Percentiles rank a stretch among this genome's conserved stretches.
Evolutionary conservation across 2,888 invertebrate species (phyloP).

Genomic region (Drosophila borealis): DNA sequence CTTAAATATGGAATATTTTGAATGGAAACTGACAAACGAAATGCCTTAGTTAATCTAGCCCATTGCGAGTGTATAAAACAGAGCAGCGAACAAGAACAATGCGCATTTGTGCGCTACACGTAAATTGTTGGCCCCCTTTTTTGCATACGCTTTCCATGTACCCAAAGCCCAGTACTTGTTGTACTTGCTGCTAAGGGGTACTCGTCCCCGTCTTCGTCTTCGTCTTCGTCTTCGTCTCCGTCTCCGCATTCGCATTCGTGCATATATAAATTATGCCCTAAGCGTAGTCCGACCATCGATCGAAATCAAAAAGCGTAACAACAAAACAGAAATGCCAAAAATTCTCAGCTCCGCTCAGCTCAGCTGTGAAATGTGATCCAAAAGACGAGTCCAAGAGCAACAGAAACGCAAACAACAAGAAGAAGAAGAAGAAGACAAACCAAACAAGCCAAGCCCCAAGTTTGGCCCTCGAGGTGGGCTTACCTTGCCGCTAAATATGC

Average conservation of each 20-base stretch:
- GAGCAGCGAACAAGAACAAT: constrained; percentile 54
- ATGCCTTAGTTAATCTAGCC: constrained; percentile 9
- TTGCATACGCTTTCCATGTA: constrained; percentile 48
- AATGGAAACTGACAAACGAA: not conserved
- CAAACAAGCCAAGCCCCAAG: constrained; percentile 35
- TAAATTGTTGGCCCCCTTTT: constrained; percentile 67
- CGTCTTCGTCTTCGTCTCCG: not conserved
- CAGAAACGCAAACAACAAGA: not conserved
- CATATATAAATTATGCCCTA: constrained; percentile 60
- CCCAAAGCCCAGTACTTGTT: constrained; percentile 4
- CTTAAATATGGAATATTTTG: not conserved
- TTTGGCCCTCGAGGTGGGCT: constrained; percentile 17
- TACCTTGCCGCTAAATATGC: constrained; percentile 49
- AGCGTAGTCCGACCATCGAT: constrained; percentile 61
- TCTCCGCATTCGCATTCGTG: not conserved
- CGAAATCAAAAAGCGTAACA: constrained; percentile 82
- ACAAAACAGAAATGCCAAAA: constrained; percentile 74
- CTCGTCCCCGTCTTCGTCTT: not conserved
- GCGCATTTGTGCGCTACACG: constrained; percentile 68
- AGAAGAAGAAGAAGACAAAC: not conserved
- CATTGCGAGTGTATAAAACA: constrained; percentile 16
- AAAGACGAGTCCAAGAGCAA: constrained; percentile 32
- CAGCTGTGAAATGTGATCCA: constrained; percentile 60
- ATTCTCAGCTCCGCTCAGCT: constrained; percentile 59
- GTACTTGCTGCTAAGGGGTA: constrained; percentile 7